Evolutionary conservation across 2,797 vertebrate genomes (phyloP), one percentile per base, ranked within the genome.

Genomic region (Notolepis coatsorum): DNA sequence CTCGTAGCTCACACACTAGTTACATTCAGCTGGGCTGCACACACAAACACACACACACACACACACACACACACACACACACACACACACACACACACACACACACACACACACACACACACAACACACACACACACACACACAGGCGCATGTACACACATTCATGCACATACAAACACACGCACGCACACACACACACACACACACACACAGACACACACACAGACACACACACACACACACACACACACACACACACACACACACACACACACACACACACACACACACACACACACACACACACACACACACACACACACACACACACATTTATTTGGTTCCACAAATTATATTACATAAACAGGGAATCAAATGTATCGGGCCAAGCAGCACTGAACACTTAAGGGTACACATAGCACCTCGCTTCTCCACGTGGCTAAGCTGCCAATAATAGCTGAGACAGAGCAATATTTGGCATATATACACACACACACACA

Each of bases 341-440:
- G n/a, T n/a, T n/a, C n/a, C n/a, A n/a, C n/a, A n/a, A n/a, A 0
- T 20, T 6, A 25, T 21, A 21, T 28, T 7, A 30, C 52, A 56
- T 56, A 41, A 76, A 30, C 24, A 53, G 31, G 8, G 2, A 28
- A 48, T 13, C 24, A 28, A 48, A 15, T 27, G 27, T 10, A 31
- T 67, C 46, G 38, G 28, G 41, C 47, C 33, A 35, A 3, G 13
- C n/a, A 37, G 35, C 15, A 37, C 35, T 37, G 35, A n/a, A 4
- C n/a, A n/a, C n/a, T n/a, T n/a, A n/a, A n/a, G n/a, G n/a, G n/a
- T n/a, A n/a, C n/a, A n/a, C n/a, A n/a, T n/a, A n/a, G n/a, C n/a
- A n/a, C n/a, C n/a, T n/a, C n/a, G n/a, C n/a, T n/a, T n/a, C n/a
- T n/a, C n/a, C n/a, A n/a, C n/a, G n/a, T n/a, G n/a, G n/a, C n/a